A percentile compares a stretch with the other conserved stretches of the same genome.
These are phyloP conservation scores for Acanthisitta chloris DNA, from an alignment of 2,113 vertebrate genomes.

Conservation along the genomic window DNA sequence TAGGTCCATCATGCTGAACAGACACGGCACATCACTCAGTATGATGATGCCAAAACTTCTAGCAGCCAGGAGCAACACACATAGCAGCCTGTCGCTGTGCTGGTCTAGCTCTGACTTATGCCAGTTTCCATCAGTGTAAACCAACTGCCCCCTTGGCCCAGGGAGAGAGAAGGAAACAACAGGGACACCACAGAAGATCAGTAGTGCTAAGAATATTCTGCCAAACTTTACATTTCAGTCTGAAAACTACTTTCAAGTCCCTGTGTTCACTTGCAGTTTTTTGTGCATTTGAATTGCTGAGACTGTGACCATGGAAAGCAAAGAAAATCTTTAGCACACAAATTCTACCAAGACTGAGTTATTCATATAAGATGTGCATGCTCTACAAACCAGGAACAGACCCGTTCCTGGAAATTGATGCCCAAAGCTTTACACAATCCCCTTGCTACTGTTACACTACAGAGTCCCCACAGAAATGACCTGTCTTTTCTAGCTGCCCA, in stretches of 20 bases:
- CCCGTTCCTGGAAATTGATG: background rate
- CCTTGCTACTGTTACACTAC: background rate
- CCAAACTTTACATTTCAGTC: background rate
- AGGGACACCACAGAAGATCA: background rate
- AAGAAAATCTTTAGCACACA: background rate
- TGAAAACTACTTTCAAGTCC: background rate
- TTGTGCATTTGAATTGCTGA: background rate
- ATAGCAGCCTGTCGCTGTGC: background rate
- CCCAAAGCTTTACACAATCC: background rate
- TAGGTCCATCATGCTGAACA: background rate
- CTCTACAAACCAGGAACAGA: background rate
- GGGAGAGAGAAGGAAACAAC: background rate
- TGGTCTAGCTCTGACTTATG: background rate
- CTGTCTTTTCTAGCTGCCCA: background rate
- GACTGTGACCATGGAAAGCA: background rate
- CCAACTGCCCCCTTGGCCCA: rapidly evolving
- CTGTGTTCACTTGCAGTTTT: background rate
- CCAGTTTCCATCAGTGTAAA: background rate
- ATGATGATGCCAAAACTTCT: background rate
- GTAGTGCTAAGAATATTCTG: background rate
- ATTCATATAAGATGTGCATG: background rate
- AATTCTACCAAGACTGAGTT: background rate
- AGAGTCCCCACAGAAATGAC: background rate
- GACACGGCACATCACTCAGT: background rate
- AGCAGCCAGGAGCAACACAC: background rate